phyloP scores from a whole-genome alignment of 2,888 invertebrate genomes.

The Smittia sp. region DNA sequence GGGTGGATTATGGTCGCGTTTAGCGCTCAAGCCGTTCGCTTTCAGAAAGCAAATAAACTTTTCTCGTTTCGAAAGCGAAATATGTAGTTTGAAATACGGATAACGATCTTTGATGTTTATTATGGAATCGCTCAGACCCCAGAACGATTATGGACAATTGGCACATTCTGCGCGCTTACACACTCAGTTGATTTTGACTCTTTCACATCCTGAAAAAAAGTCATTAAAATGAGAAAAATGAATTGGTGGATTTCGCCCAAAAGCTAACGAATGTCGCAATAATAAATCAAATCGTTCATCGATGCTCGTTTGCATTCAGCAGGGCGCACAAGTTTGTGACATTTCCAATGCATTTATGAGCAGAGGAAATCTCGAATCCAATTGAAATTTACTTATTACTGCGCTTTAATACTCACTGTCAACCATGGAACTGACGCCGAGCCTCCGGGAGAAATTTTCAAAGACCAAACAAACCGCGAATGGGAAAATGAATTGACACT shows the following conservation, averaged over 20 bases:
- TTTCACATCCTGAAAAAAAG: not conserved
- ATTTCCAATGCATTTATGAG: not conserved
- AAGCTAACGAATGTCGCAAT: not conserved
- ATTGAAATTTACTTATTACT: no score
- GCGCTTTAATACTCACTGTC: no score
- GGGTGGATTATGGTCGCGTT: not conserved
- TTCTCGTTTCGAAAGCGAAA: not conserved
- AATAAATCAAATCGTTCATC: not conserved
- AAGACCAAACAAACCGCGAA: no score
- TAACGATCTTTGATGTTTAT: not conserved
- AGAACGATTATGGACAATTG: not conserved
- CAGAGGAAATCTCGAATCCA: no score
- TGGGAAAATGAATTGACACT: no score
- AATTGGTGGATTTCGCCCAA: not conserved
- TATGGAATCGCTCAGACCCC: not conserved
- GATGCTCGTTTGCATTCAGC: not conserved
- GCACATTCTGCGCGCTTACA: not conserved
- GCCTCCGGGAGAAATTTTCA: no score
- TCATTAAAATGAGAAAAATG: not conserved
- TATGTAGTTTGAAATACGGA: not conserved
- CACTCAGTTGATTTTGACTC: not conserved
- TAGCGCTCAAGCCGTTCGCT: not conserved
- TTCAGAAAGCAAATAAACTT: not conserved
- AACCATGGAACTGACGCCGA: no score
- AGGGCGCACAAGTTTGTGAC: constrained; percentile 4